phyloP scores from a whole-genome alignment of 2,113 vertebrate species.

The Cryptoleucopteryx plumbea region DNA sequence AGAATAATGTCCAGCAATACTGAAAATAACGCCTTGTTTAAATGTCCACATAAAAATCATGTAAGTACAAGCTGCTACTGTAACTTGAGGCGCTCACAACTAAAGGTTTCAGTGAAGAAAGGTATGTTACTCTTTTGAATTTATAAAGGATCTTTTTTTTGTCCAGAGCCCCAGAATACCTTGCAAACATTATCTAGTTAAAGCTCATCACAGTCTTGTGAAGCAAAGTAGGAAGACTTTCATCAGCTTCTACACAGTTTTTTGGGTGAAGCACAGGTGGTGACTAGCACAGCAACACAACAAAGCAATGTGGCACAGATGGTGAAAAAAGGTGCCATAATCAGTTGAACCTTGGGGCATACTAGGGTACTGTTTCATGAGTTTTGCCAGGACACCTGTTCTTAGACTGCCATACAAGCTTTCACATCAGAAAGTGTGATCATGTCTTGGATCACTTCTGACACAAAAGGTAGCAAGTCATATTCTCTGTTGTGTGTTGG shows the following conservation, averaged over 20 bases:
- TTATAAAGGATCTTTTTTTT: background rate
- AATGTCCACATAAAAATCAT: background rate
- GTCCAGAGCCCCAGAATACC: background rate
- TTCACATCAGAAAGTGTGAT: background rate
- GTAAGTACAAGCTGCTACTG: background rate
- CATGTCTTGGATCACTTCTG: background rate
- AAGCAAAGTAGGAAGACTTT: background rate
- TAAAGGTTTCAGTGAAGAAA: background rate
- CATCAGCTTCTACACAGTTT: background rate
- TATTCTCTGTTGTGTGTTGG: background rate
- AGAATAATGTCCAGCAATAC: background rate
- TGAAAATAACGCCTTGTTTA: background rate
- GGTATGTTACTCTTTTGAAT: background rate
- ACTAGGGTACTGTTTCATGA: background rate
- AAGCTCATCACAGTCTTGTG: background rate
- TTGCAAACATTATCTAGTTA: background rate
- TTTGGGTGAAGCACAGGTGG: background rate
- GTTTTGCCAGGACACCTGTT: background rate
- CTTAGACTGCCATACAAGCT: background rate
- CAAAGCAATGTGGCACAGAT: background rate
- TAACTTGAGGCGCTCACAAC: background rate
- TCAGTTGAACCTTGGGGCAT: background rate
- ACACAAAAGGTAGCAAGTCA: background rate
- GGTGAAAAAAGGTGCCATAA: background rate
- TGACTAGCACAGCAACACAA: background rate